Base-by-base conservation (phyloP, 2,797 vertebrate species). In the Siniperca undulata region DNA sequence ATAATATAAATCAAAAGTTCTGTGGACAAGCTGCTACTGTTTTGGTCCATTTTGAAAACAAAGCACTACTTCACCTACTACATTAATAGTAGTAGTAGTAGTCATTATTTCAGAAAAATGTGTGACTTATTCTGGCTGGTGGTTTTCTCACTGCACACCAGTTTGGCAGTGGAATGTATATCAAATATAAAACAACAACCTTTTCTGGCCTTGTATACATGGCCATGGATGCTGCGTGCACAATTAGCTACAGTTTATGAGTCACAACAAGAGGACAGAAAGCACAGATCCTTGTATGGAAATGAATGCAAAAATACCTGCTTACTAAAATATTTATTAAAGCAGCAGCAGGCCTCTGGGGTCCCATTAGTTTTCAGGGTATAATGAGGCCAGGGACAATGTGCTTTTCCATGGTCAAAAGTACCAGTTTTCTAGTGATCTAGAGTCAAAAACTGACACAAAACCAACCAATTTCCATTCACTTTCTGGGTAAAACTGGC, bases 281-380 rank as follows among this genome's bases (percentile, higher is more conserved):
- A 65, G n/a, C 24, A 61, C 0, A 19, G 14, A 82, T 70, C 16
- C n/a, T 55, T 2, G 3, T 34, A 56, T 50, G 44, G 27, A 58
- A 77, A 77, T 46, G 1, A 81, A 84, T 7, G 81, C 30, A 82
- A 85, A 81, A 89, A 65, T 77, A 83, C 60, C 59, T 81, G 65
- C 66, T 79, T 53, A 40, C 40, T 88, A 30, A 77, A 83, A 86
- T 82, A 88, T 92, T 88, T 70, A 91, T 71, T 42, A 77, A 84
- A 80, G 73, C 50, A 73, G 77, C 62, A 70, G 55, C 38, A 11
- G 34, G 13, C 14, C 75, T 81, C 55, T 69, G 55, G 62, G 8
- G 27, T 80, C 86, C 88, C 64, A 82, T 89, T 91, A 82, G 30
- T 62, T 68, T 59, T 82, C 55, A 61, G 4, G 24, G n/a, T 56